Evolutionary conservation across 2,888 invertebrate genomes (phyloP).

Genomic region (Limnephilus auricula): DNA sequence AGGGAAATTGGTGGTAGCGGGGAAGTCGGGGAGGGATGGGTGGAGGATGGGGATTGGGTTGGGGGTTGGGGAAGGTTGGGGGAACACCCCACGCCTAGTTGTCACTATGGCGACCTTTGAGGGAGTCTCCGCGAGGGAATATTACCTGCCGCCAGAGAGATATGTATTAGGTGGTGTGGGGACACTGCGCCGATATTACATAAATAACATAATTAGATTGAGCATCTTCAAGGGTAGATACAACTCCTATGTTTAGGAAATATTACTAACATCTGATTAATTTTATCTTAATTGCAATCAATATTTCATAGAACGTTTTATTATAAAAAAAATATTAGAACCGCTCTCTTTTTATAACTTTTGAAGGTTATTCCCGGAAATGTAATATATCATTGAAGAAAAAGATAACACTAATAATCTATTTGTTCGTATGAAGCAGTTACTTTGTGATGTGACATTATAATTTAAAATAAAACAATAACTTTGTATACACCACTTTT

Average conservation of each 20-base stretch:
- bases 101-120: conserved; percentile 67
- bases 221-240: background rate
- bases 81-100: conserved; percentile 52
- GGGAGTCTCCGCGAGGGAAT: conserved; percentile 49
- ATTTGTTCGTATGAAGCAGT: no score
- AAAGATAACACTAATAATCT: no score
- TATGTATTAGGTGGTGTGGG: conserved; percentile 34
- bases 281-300: background rate
- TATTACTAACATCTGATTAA: background rate
- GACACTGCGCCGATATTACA: conserved; percentile 21
- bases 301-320: background rate
- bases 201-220: conserved; percentile 20
- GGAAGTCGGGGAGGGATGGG: background rate
- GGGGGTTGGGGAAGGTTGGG: conserved; percentile 6
- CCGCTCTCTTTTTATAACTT: no score
- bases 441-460: no score
- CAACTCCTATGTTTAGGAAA: background rate
- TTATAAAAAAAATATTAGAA: no score
- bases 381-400: no score
- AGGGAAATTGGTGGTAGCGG: conserved; percentile 26
- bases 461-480: no score
- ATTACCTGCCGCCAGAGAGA: conserved; percentile 53
- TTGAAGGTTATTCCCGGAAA: no score
- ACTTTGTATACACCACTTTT: no score
- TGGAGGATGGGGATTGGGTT: background rate